Conservation (phyloP, 2,888 invertebrate species). For the Subacronicta megacephala region DNA sequence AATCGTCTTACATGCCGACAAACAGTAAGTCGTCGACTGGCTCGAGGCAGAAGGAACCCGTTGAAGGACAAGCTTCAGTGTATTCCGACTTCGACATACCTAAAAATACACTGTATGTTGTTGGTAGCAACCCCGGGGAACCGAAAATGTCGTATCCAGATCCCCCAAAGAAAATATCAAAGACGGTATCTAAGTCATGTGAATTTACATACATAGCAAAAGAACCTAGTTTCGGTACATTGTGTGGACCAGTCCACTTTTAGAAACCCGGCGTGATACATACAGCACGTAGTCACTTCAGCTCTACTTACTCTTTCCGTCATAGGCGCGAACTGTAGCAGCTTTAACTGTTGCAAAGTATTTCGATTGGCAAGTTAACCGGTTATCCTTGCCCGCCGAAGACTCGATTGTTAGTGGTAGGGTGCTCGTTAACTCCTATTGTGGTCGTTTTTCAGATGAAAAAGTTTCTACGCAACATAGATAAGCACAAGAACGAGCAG, state of each 20-base stretch:
- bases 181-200: slow-evolving; percentile 71
- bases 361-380: too few species aligned
- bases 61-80: slow-evolving; percentile 73
- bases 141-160: slow-evolving; percentile 85
- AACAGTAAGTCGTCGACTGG: slow-evolving; percentile 84
- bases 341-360: too few species aligned
- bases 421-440: background rate
- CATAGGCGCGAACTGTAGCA: too few species aligned
- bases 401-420: background rate
- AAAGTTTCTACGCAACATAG: slow-evolving; percentile 84
- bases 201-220: slow-evolving; percentile 12
- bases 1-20: slow-evolving; percentile 76
- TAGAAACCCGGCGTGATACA: background rate
- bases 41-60: slow-evolving; percentile 71
- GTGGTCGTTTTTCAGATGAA: slow-evolving; percentile 73
- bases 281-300: background rate
- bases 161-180: slow-evolving; percentile 84
- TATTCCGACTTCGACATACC: slow-evolving; percentile 83
- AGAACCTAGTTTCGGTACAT: background rate
- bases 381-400: background rate
- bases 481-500: slow-evolving; percentile 83
- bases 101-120: slow-evolving; percentile 83
- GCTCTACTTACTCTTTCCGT: background rate
- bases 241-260: too few species aligned
- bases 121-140: slow-evolving; percentile 86